Base-by-base conservation (phyloP, 2,797 vertebrate species). In the Atherinosoma microstoma region DNA sequence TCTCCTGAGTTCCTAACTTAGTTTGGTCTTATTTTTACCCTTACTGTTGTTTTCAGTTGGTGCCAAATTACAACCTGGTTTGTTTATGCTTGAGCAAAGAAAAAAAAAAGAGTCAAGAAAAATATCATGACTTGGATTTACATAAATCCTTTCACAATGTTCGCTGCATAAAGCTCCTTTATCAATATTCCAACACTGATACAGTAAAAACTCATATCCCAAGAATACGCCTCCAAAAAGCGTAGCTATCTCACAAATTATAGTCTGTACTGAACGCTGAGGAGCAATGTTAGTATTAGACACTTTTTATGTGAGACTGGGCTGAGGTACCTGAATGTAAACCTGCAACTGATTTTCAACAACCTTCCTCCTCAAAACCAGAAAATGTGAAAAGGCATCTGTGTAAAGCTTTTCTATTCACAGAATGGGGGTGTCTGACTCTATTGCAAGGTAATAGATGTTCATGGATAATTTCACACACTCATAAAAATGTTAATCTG, bases 401-500 rank as follows among this genome's bases (percentile, higher is more conserved):
- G 67, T 64, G 64, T 40, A 56, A 35, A 32, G 59, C 62, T 65
- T 51, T 22, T 75, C 82, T 35, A 30, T 84, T 78, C 49, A 58
- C 6, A 5, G 30, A 87, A 83, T 59, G 59, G 68, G 45, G 73
- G 78, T 80, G 73, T 70, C 75, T 80, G 71, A 78, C 87, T 87
- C 73, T 87, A 69, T 74, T 60, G 70, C 53, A 11, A 64, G 38
- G 79, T 73, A 77, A 86, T 81, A 76, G 78, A 73, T 15, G 51
- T 90, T 83, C 91, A 91, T 67, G 87, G 89, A 79, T 84, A 84
- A 92, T 92, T 91, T 89, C 85, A 80, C 85, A 78, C 74, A 57
- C 78, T 86, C 85, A 78, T 91, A 87, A 92, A 92, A 91, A 86
- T 89, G 86, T 89, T 91, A 84, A 92, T 89, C 87, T 90, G 57